Evolutionary conservation across 2,113 vertebrate species (phyloP).

Genomic region (Catharus fuscescens): DNA sequence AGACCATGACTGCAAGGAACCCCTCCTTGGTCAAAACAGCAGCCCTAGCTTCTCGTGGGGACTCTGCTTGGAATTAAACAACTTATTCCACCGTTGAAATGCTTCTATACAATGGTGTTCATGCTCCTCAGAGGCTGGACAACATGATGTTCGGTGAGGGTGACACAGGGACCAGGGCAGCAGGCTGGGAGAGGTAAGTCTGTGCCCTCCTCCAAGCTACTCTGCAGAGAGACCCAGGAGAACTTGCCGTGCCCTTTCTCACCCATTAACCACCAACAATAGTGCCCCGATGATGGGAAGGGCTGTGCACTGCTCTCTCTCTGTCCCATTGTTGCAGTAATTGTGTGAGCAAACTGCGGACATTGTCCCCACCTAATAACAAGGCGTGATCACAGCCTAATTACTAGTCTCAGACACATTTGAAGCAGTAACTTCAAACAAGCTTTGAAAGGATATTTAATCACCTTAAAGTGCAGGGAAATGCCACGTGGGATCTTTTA

Average conservation of each 20-base stretch:
- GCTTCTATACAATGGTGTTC: not conserved
- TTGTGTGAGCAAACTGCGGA: not conserved
- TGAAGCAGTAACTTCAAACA: not conserved
- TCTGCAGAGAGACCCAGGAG: not conserved
- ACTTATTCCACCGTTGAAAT: not conserved
- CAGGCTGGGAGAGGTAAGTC: not conserved
- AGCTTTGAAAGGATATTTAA: not conserved
- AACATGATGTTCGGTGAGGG: not conserved
- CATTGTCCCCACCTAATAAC: constrained; percentile 1
- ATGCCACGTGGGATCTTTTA: not conserved
- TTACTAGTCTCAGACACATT: not conserved
- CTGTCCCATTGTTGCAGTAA: not conserved
- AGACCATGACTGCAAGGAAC: not conserved
- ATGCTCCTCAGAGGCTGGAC: not conserved
- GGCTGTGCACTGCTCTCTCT: not conserved
- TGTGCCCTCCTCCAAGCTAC: not conserved
- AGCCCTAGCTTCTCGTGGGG: not conserved
- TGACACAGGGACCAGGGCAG: not conserved
- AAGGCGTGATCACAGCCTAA: not conserved
- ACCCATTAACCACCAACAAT: constrained; percentile 40
- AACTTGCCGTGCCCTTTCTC: not conserved
- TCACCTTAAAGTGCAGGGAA: not conserved
- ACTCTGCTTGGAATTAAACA: not conserved
- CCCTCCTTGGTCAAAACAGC: not conserved
- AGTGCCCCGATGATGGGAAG: not conserved